Conservation (phyloP, 2,797 vertebrate species). For the Argya squamiceps region DNA sequence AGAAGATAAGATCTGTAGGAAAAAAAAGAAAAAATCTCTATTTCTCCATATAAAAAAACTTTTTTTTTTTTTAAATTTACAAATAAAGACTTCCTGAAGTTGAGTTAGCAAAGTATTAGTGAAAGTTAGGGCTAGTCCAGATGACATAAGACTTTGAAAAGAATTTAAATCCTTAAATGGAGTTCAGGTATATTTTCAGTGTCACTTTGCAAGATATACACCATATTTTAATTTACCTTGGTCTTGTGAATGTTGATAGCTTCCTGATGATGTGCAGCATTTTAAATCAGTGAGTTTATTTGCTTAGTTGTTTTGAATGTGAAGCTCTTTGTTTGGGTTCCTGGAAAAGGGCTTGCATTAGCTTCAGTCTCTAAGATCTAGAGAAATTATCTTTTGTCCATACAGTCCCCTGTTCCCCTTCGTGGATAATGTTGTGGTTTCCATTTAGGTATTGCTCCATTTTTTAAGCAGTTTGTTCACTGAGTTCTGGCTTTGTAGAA, state of each 20-base stretch:
- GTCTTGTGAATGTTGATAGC: not conserved
- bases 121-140: not conserved
- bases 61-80: not conserved
- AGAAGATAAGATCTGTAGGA: not conserved
- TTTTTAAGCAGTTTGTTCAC: not conserved
- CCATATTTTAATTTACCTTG: not conserved
- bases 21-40: not conserved
- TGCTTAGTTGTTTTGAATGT: not conserved
- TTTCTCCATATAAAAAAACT: not conserved
- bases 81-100: not conserved
- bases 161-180: not conserved
- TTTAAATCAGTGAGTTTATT: not conserved
- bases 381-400: not conserved
- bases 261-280: not conserved
- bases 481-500: not conserved
- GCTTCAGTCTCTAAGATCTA: not conserved
- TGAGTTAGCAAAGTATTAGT: not conserved
- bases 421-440: not conserved
- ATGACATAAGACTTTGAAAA: not conserved
- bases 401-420: not conserved
- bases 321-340: not conserved
- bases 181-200: not conserved
- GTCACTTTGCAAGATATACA: not conserved
- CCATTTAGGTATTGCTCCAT: not conserved
- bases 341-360: not conserved